Conservation (phyloP, 2,888 invertebrate genomes). For the Eumacrocentrus americanus region DNA sequence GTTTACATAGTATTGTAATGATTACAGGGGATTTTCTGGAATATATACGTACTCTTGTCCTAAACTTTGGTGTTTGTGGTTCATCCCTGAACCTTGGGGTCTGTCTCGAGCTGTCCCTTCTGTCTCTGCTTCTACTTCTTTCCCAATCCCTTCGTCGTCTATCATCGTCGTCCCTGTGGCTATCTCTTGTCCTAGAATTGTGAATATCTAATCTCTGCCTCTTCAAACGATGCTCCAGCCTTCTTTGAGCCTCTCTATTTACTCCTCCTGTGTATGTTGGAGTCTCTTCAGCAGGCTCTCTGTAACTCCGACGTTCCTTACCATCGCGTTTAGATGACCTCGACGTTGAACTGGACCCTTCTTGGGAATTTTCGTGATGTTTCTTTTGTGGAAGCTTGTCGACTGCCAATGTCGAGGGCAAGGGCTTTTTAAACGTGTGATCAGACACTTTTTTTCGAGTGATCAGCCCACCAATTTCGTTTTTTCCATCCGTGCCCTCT, state of each 20-base stretch:
- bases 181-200: constrained; percentile 49
- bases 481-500: constrained; percentile 56
- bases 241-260: constrained; percentile 76
- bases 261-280: constrained; percentile 95
- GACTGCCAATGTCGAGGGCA: constrained; percentile 78
- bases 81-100: constrained; percentile 77
- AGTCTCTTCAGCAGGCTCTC: constrained; percentile 83
- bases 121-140: constrained; percentile 36
- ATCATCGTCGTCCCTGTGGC: constrained; percentile 52
- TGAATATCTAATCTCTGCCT: constrained; percentile 55
- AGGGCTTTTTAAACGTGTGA: constrained; percentile 76
- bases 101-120: constrained; percentile 41
- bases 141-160: constrained; percentile 53
- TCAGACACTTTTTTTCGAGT: constrained; percentile 61
- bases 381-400: constrained; percentile 85
- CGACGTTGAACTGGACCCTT: constrained; percentile 48
- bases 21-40: not conserved
- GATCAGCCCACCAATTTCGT: constrained; percentile 60
- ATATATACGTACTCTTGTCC: constrained; percentile 55
- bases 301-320: constrained; percentile 72
- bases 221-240: constrained; percentile 63
- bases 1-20: not conserved
- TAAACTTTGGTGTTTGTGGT: constrained; percentile 80
- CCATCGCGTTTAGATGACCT: constrained; percentile 44
- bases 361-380: constrained; percentile 62